Evolutionary conservation across 2,888 invertebrate species (phyloP).

Genomic region (Ichneumoninae sp.): DNA sequence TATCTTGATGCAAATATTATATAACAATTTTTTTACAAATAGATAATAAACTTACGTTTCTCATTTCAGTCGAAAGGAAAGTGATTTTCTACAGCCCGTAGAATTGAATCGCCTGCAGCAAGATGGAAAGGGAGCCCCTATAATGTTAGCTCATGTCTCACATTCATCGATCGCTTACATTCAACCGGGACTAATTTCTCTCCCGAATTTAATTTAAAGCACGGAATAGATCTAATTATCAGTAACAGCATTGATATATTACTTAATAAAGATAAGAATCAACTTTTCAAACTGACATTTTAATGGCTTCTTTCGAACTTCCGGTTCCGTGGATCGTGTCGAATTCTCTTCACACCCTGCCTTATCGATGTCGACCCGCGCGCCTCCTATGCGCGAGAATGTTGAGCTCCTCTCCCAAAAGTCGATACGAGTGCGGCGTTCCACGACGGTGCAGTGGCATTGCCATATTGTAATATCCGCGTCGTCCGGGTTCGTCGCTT

Average conservation of each 20-base stretch:
- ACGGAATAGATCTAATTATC: background rate
- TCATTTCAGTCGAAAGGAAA: constrained; percentile 74
- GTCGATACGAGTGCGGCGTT: background rate
- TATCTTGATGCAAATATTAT: background rate
- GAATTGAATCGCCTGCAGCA: constrained; percentile 79
- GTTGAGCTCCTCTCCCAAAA: background rate
- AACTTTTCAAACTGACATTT: background rate
- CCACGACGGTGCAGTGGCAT: background rate
- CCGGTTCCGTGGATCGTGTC: background rate
- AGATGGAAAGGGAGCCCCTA: constrained; percentile 77
- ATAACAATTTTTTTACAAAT: background rate
- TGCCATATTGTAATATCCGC: constrained; percentile 22
- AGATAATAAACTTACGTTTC: background rate
- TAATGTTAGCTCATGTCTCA: constrained; percentile 79
- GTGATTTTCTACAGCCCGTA: constrained; percentile 74
- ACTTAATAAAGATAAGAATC: constrained; percentile 14
- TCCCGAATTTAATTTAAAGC: constrained; percentile 76
- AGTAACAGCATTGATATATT: constrained; percentile 48
- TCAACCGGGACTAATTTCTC: constrained; percentile 78
- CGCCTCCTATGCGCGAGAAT: background rate
- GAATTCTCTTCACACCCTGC: background rate
- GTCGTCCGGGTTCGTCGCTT: constrained; percentile 47
- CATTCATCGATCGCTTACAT: constrained; percentile 78
- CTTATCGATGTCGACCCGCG: background rate
- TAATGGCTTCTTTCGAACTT: background rate